Evolutionary conservation across 2,113 vertebrate genomes (phyloP).

Genomic region (Aptenodytes patagonicus): DNA sequence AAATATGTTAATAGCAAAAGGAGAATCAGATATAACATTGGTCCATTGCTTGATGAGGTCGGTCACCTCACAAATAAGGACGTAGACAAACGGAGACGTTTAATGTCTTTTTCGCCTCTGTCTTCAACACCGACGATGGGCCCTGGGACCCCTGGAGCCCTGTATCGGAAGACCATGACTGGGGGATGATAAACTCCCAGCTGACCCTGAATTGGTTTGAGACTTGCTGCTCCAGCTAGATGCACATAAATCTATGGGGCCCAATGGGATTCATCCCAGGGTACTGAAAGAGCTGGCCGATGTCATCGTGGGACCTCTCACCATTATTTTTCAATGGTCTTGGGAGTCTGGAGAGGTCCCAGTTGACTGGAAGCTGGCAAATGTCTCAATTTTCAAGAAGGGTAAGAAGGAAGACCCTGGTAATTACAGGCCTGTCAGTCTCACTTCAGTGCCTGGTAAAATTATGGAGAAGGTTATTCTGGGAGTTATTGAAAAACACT

Average conservation of each 20-base stretch:
- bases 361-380: neutral
- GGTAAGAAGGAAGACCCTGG: neutral
- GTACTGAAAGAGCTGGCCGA: neutral
- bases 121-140: neutral
- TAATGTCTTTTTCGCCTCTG: neutral
- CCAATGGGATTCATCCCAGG: neutral
- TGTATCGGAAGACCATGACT: neutral
- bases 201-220: neutral
- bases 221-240: neutral
- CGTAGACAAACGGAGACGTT: accelerated
- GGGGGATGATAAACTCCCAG: neutral
- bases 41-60: neutral
- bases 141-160: neutral
- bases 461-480: neutral
- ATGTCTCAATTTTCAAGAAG: neutral
- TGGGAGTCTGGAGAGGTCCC: neutral
- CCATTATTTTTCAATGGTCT: neutral
- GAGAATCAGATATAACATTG: neutral
- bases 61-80: neutral
- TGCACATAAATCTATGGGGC: neutral
- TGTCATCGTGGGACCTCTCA: neutral
- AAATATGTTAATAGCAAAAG: neutral
- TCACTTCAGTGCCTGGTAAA: neutral
- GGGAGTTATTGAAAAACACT: neutral
- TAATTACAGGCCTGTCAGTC: neutral